These are phyloP conservation scores for Microtus richardsoni DNA, from an alignment of 2,113 vertebrate genomes.

Conservation along the genomic window DNA sequence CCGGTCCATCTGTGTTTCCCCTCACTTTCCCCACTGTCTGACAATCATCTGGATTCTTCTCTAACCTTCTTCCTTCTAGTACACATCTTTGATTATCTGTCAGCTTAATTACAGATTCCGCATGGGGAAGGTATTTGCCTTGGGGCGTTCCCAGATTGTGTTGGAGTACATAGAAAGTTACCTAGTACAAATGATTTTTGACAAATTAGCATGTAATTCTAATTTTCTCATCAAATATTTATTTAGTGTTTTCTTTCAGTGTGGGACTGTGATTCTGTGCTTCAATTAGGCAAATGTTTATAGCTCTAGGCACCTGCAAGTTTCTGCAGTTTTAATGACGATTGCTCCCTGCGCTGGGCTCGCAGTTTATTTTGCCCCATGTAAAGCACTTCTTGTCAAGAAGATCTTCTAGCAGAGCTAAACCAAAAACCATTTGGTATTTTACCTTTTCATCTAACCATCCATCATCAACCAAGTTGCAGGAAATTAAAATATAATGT, in stretches of 20 bases:
- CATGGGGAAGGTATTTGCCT: neutral
- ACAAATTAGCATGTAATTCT: neutral
- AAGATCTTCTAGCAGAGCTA: neutral
- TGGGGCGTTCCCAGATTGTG: neutral
- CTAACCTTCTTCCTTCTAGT: neutral
- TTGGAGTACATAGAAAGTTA: neutral
- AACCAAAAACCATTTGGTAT: neutral
- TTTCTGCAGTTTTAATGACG: constrained; percentile 23
- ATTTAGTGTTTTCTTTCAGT: neutral
- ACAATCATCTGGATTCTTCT: neutral
- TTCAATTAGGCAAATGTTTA: constrained; percentile 37
- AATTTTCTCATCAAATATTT: constrained; percentile 10
- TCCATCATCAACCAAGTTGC: neutral
- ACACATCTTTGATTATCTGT: neutral
- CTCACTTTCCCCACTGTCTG: constrained; percentile 11
- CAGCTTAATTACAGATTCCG: constrained; percentile 29
- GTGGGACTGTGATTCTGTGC: neutral
- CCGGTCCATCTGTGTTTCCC: neutral
- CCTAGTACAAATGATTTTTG: neutral
- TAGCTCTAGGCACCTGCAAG: neutral
- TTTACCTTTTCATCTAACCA: neutral
- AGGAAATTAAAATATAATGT: neutral
- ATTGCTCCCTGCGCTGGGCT: neutral
- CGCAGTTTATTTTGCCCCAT: neutral
- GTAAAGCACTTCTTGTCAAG: neutral